A percentile compares a stretch with the other conserved stretches of the same genome.
These are phyloP conservation scores for Ceuthmochares aereus DNA, from an alignment of 2,113 vertebrate species.

Conservation along the genomic window DNA sequence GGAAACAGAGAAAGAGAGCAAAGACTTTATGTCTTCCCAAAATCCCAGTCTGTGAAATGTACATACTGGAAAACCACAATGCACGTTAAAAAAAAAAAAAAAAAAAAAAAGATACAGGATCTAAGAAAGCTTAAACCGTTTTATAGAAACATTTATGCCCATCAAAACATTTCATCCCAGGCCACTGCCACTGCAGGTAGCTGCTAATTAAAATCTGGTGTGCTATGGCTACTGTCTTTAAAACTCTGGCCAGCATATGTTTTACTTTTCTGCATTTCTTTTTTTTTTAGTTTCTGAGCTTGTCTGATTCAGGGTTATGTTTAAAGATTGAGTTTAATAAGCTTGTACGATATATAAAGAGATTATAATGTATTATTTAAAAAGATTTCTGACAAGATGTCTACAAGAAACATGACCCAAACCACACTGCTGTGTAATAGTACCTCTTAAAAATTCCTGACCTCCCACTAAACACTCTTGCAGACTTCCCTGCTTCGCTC, in stretches of 20 bases:
- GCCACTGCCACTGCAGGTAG: conserved; percentile 62
- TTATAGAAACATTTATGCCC: conserved; percentile 56
- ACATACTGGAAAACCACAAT: not conserved
- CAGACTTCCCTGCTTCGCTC: conserved; percentile 51
- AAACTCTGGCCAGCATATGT: conserved; percentile 50
- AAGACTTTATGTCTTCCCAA: not conserved
- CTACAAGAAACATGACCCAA: conserved; percentile 61
- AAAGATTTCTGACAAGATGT: conserved; percentile 68
- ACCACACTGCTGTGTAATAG: conserved; percentile 67
- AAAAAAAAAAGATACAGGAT: not conserved
- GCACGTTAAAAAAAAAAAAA: not conserved
- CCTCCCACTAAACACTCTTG: conserved; percentile 66
- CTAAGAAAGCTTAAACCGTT: conserved; percentile 43
- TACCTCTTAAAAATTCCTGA: conserved; percentile 76
- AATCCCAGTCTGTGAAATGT: not conserved
- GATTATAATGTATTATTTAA: conserved; percentile 75
- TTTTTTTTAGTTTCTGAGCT: not conserved
- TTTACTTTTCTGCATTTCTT: conserved; percentile 3
- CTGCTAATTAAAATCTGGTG: conserved; percentile 63
- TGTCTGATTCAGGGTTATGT: conserved; percentile 22
- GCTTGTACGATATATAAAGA: conserved; percentile 48
- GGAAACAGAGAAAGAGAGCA: not conserved
- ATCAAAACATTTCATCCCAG: conserved; percentile 60
- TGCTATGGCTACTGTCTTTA: conserved; percentile 55
- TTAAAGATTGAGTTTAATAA: conserved; percentile 62